Percentiles rank a stretch among this genome's conserved stretches.
phyloP scores from a whole-genome alignment of 2,888 invertebrate species.

The Petrolisthes manimaculis region DNA sequence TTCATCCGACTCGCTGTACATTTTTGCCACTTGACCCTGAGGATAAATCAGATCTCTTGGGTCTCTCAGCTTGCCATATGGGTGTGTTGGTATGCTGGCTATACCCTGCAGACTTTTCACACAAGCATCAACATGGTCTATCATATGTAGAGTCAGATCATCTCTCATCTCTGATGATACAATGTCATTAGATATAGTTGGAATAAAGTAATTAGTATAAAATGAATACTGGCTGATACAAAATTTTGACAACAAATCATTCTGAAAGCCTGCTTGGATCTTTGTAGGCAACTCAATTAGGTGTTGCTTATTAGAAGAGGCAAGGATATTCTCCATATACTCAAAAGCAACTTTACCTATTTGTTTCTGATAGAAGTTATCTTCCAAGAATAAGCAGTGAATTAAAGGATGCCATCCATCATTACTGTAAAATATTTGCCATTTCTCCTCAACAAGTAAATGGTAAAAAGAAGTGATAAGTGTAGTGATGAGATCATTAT shows the following conservation, averaged over 20 bases:
- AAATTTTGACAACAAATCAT: not conserved
- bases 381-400: conserved; percentile 23
- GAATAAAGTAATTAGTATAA: conserved; percentile 26
- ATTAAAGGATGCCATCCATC: conserved; percentile 23
- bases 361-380: not conserved
- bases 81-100: conserved; percentile 34
- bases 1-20: conserved; percentile 36
- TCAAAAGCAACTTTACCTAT: conserved; percentile 35
- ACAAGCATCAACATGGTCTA: conserved; percentile 1
- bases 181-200: conserved; percentile 5
- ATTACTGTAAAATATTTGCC: conserved; percentile 17
- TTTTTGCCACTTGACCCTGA: not conserved
- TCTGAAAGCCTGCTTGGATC: conserved; percentile 16
- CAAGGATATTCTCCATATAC: conserved; percentile 19
- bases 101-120: not conserved
- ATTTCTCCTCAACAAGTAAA: conserved; percentile 3
- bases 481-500: not conserved
- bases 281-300: conserved; percentile 22
- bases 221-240: conserved; percentile 19
- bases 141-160: conserved; percentile 18
- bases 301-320: not conserved
- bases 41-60: conserved; percentile 29
- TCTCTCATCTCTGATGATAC: conserved; percentile 21
- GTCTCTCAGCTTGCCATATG: conserved; percentile 18
- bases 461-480: conserved; percentile 25